Base-by-base conservation (phyloP, 2,113 vertebrate genomes). In the Anthoscopus minutus region DNA sequence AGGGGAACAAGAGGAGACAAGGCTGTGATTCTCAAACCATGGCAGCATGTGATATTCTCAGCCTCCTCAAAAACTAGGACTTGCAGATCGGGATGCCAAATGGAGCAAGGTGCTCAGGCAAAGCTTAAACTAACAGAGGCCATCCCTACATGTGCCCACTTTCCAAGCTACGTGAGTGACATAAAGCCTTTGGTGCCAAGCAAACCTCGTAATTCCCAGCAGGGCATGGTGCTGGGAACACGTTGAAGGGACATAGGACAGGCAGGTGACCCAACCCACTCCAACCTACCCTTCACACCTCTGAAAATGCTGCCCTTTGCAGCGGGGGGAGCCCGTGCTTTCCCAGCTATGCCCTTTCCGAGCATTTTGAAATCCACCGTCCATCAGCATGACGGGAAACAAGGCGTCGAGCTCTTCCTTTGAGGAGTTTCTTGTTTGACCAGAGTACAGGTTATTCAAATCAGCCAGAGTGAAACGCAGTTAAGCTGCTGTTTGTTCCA, bases 401-500 rank as follows among this genome's bases (percentile, higher is more conserved):
- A 57, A 86, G 76, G 87, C 33, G 4, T 44, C 2, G 2, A 91
- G 67, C 74, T 79, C 93, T 72, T 93, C 83, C 89, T 88, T 66
- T 88, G 93, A 53, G 47, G 72, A 96, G 69, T 81, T 73, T 70
- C 81, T 16, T 79, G 84, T 83, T 80, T 72, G 97, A 97, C 95
- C 81, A 90, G 93, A 92, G 94, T 77, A 86, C 74, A 71, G 51
- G 58, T 95, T 96, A 94, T 92, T 94, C 96, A 95, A 94, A 97
- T 82, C 58, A 93, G 73, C 78, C 73, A 57, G 35, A 96, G 90
- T 60, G 74, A 97, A 96, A 98, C 17, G 45, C 94, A 96, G 96
- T 94, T 96, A 95, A 96, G 94, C 95, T 85, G 65, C 95, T 91
- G 94, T 96, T 96, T 94, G 94, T 95, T 96, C 96, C 94, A 95